Evolutionary conservation across 2,888 invertebrate species (phyloP), one percentile per base, ranked within the genome.

Genomic region (Cryptus armator): DNA sequence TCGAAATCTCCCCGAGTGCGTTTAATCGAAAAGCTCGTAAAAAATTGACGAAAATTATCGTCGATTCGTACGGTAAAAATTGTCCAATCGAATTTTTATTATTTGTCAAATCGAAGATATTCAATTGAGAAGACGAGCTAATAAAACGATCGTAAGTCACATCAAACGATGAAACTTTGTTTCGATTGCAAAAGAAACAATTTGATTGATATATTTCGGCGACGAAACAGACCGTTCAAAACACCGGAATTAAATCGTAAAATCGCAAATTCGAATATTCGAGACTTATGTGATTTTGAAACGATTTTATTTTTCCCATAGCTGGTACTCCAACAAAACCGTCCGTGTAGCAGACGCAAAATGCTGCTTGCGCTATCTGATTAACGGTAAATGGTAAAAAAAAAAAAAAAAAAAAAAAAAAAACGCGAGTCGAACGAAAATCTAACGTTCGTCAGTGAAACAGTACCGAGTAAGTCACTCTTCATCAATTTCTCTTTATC

Each of bases 401-500:
- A 44, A 74, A n/a, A 59, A 19, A 37, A 37, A 37, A 37, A 6
- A 37, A 19, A 19, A 19, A 19, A 19, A 19, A 24, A 24, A 24
- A 24, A 24, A 37, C 37, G 62, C 14, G 68, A n/a, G 7, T 62
- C 16, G 16, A 48, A 14, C 19, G 48, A 75, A 62, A 19, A 48
- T 64, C 71, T 9, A 59, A 76, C 56, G 76, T 59, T 71, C 29
- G 80, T 29, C 75, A 67, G 80, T 72, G 67, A 84, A 72, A 76
- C 80, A 56, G 71, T 76, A 74, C 75, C 66, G 56, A 76, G 53
- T 80, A 46, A 80, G 66, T 79, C 75, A 84, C 83, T 76, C 80
- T 74, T 84, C 81, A 78, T 81, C 74, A 81, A 81, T 67, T 74
- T 74, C 77, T 74, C 68, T 70, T 74, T 48, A 64, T 75, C 74